Conservation (phyloP, 2,888 invertebrate species). For the Conus canariensis region DNA sequence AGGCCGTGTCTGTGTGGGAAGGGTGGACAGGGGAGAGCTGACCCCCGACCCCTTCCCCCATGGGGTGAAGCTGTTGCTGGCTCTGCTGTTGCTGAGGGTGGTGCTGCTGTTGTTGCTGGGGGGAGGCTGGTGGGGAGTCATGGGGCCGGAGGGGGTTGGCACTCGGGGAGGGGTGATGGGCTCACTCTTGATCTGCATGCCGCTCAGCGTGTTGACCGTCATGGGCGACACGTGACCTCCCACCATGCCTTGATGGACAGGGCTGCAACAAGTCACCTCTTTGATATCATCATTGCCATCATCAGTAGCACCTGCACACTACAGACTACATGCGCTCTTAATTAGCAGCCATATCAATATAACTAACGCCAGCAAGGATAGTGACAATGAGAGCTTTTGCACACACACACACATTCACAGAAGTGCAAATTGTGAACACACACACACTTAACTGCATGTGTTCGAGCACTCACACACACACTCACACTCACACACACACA, state of each 20-base stretch:
- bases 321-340: too few relatives aligned
- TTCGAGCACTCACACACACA: neutral
- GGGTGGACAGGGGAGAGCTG: slow-evolving; percentile 74
- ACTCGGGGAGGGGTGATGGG: slow-evolving; percentile 96
- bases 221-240: slow-evolving; percentile 67
- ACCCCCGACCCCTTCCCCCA: slow-evolving; percentile 57
- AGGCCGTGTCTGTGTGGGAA: slow-evolving; percentile 53
- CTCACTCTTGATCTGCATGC: slow-evolving; percentile 93
- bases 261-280: slow-evolving; percentile 50
- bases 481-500: too few relatives aligned
- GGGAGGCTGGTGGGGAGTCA: slow-evolving; percentile 79
- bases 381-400: neutral
- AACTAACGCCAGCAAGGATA: too few relatives aligned
- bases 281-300: neutral
- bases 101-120: slow-evolving; percentile 68
- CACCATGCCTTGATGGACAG: slow-evolving; percentile 58
- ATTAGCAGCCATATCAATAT: too few relatives aligned
- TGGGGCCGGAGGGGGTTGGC: slow-evolving; percentile 80
- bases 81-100: slow-evolving; percentile 32
- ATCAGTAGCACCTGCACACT: too few relatives aligned
- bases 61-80: slow-evolving; percentile 76
- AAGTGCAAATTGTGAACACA: too few relatives aligned
- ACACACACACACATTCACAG: neutral
- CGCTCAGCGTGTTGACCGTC: slow-evolving; percentile 70
- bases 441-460: neutral